Evolutionary conservation across 1,140 invertebrate species (phyloP), one percentile per base, ranked within the genome.

Genomic region (Thalassaphorura encarpata): DNA sequence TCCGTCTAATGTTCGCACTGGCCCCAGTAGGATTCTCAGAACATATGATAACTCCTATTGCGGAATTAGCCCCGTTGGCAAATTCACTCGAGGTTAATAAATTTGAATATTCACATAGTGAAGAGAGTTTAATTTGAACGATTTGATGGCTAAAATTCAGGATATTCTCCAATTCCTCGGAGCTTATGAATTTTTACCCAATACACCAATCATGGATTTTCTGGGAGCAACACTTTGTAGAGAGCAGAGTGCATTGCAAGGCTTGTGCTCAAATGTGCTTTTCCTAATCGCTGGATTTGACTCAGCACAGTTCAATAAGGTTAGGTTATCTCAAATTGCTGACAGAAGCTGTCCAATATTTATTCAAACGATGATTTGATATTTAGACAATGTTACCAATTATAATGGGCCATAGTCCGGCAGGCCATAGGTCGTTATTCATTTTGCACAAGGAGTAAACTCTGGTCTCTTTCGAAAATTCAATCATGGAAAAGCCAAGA

Each of bases 361-460:
- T n/a, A n/a, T n/a, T n/a, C n/a, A n/a, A n/a, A n/a, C n/a, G n/a
- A n/a, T n/a, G n/a, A 4, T 31, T 26, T 49, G 24, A 11, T 8
- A 55, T 21, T 8, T n/a, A n/a, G n/a, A n/a, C n/a, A n/a, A n/a
- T n/a, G n/a, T n/a, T n/a, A n/a, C n/a, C n/a, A n/a, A n/a, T n/a
- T n/a, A n/a, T 28, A 13, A 48, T 28, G 23, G 13, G 4, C 91
- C 91, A 4, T 85, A 87, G 1, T 89, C 89, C 4, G 77, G 87
- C 1, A 85, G 89, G 0, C 78, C 81, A 0, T 80, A 80, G 66
- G 89, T 89, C 64, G 67, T 92, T 15, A 72, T 84, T 11, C 86
- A 89, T 67, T 88, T 80, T 63, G 80, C 74, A 1, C 85, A 89
- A 71, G 73, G 80, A 13, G 76, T 83, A 51, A 71, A 71, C 26